phyloP scores from a whole-genome alignment of 2,888 invertebrate genomes.

The Patella pellucida region DNA sequence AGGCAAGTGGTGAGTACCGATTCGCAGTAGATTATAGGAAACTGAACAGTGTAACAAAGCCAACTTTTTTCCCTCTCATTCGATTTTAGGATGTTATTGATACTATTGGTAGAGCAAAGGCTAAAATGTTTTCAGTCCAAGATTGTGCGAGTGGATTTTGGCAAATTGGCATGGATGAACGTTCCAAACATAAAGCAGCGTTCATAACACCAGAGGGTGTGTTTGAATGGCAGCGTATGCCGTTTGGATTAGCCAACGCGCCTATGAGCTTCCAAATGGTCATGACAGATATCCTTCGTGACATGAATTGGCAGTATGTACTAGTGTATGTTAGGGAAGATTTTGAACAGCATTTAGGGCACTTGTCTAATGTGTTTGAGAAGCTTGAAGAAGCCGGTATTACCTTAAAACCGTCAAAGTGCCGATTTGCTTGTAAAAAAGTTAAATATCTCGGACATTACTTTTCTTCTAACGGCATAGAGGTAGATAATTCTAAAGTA shows the following conservation, averaged over 20 bases:
- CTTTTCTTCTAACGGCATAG: conserved; percentile 32
- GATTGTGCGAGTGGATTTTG: conserved; percentile 34
- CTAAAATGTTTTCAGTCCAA: conserved; percentile 25
- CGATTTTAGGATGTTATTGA: conserved; percentile 36
- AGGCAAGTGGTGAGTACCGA: conserved; percentile 32
- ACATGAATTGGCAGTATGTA: conserved; percentile 40
- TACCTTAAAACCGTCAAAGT: conserved; percentile 38
- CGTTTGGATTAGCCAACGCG: conserved; percentile 42
- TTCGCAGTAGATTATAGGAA: conserved; percentile 38
- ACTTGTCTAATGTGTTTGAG: conserved; percentile 33
- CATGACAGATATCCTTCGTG: conserved; percentile 33
- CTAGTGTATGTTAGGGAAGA: conserved; percentile 41
- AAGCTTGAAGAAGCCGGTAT: conserved; percentile 33
- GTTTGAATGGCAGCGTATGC: conserved; percentile 34
- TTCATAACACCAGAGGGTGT: conserved; percentile 32
- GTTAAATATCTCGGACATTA: conserved; percentile 36
- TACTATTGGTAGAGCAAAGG: conserved; percentile 29
- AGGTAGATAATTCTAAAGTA: conserved; percentile 30
- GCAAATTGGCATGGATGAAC: conserved; percentile 30
- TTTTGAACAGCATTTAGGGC: conserved; percentile 35
- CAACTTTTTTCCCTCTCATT: conserved; percentile 31
- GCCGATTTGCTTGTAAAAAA: conserved; percentile 34
- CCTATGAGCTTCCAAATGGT: conserved; percentile 36
- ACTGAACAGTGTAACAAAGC: conserved; percentile 32
- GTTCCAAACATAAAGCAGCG: conserved; percentile 35